A percentile compares a stretch with the other conserved stretches of the same genome.
These are phyloP conservation scores for Drosophila eugracilis DNA, from an alignment of 1,140 invertebrate species.

Conservation along the genomic window DNA sequence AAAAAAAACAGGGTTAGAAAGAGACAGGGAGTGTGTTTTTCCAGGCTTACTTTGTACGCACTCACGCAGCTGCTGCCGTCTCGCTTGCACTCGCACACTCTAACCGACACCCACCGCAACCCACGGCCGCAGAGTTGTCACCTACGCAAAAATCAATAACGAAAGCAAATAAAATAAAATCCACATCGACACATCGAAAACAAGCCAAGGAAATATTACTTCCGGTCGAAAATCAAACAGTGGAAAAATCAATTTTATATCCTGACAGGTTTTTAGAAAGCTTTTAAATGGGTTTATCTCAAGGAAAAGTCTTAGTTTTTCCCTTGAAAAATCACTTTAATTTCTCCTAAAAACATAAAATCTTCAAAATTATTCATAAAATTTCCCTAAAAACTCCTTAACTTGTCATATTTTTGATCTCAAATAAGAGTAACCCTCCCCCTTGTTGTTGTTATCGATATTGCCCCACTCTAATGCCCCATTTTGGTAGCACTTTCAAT, in stretches of 20 bases:
- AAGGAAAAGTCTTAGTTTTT: too few relatives aligned
- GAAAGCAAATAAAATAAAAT: slow-evolving; percentile 38
- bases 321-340: too few relatives aligned
- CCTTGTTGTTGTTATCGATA: too few relatives aligned
- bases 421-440: too few relatives aligned
- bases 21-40: slow-evolving; percentile 28
- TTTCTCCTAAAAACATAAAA: too few relatives aligned
- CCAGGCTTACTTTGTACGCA: slow-evolving; percentile 54
- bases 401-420: too few relatives aligned
- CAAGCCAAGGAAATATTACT: slow-evolving; percentile 24
- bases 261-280: too few relatives aligned
- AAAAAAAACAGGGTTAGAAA: not conserved
- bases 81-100: slow-evolving; percentile 39
- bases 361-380: too few relatives aligned
- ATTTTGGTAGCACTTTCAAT: too few relatives aligned
- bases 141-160: slow-evolving; percentile 62
- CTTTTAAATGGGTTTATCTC: not conserved
- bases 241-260: slow-evolving; percentile 11
- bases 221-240: slow-evolving; percentile 4
- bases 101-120: not conserved
- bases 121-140: slow-evolving; percentile 51
- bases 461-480: too few relatives aligned
- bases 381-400: too few relatives aligned
- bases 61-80: slow-evolving; percentile 55
- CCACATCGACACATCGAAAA: slow-evolving; percentile 27